Conservation (phyloP, 2,797 vertebrate genomes). For the Trachurus trachurus region DNA sequence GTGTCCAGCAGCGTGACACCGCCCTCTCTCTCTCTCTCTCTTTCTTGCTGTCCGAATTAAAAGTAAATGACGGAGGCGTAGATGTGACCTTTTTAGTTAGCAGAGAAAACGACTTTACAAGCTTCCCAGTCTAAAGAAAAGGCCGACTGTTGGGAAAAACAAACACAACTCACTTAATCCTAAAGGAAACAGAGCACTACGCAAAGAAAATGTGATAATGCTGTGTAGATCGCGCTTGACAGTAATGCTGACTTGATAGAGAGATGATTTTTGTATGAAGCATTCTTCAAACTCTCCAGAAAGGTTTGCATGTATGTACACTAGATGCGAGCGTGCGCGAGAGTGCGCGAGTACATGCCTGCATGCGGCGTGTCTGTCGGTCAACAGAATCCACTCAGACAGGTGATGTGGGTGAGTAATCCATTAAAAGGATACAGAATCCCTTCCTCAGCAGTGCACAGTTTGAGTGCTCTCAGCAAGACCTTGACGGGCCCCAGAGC, state of each 20-base stretch:
- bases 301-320: constrained; percentile 17
- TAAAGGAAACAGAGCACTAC: too few relatives aligned
- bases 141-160: neutral
- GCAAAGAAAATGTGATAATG: neutral
- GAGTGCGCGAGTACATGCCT: constrained; percentile 29
- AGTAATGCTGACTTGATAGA: constrained; percentile 7
- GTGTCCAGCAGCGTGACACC: constrained; percentile 82
- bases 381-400: constrained; percentile 85
- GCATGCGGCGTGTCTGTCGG: constrained; percentile 70
- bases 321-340: neutral
- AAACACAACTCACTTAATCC: too few relatives aligned
- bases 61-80: constrained; percentile 82
- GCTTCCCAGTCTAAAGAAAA: constrained; percentile 33
- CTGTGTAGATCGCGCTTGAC: neutral
- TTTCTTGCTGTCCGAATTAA: constrained; percentile 78
- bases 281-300: constrained; percentile 21
- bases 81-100: constrained; percentile 83
- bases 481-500: constrained; percentile 82
- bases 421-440: constrained; percentile 87
- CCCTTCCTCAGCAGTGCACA: constrained; percentile 83
- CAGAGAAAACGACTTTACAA: constrained; percentile 70
- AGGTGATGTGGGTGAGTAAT: constrained; percentile 87
- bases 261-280: neutral
- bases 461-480: constrained; percentile 80
- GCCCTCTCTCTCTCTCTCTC: constrained; percentile 63